Evolutionary conservation across 2,888 invertebrate species (phyloP), one percentile per base, ranked within the genome.

Genomic region (Plutella xylostella): DNA sequence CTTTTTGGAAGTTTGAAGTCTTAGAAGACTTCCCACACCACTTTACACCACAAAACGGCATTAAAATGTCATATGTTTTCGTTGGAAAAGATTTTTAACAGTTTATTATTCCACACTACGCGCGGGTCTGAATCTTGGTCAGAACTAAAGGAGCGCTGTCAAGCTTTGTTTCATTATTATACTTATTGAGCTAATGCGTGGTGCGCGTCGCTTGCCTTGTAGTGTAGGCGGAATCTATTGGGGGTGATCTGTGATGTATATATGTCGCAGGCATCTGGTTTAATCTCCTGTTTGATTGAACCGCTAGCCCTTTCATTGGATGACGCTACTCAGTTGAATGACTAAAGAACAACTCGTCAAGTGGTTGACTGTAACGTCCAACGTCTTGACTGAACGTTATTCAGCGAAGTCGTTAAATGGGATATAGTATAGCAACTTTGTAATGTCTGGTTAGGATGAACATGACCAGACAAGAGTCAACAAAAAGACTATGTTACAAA

Each of bases 1-100:
- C 37, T 37, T 37, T 37, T 37, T 37, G 19, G 37, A 33, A 33
- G 33, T 33, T 33, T 7, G 33, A 33, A 33, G 33, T 33, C 33
- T 33, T 33, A 14, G 33, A 33, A 33, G 33, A 33, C 33, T 33
- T 33, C 33, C 33, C 33, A 33, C 33, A 33, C 33, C 33, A 33
- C 33, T 33, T 33, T n/a, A 33, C 33, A 33, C 33, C 6, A 33
- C 33, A 33, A 33, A 33, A 33, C 14, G 33, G 33, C 28, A 28
- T 28, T 28, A 28, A 28, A 28, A 28, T 28, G n/a, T 28, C 28
- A n/a, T n/a, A n/a, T 28, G 28, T 28, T 28, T 33, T 33, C 5
- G 12, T 33, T 15, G 33, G 33, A 6, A 11, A 33, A 33, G 2
- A 33, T n/a, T 33, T 33, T 33, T 33, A 7, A 7, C 12, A n/a